phyloP scores from a whole-genome alignment of 2,113 vertebrate species.

The Corvus moneduloides region DNA sequence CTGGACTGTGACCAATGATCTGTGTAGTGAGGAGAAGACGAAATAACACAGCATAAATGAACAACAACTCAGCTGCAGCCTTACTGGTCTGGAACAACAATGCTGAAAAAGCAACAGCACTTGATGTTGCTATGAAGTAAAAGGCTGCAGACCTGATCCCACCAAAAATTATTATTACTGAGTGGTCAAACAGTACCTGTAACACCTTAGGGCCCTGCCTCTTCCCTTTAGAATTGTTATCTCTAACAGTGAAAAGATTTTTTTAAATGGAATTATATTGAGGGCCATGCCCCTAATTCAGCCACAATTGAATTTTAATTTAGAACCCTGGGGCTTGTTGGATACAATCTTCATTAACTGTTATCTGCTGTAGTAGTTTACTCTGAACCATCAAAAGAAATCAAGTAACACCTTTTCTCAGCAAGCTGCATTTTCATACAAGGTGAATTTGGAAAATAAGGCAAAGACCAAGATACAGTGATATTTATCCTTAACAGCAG shows the following conservation, averaged over 20 bases:
- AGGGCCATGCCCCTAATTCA: neutral
- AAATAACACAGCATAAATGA: neutral
- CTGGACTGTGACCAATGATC: accelerated
- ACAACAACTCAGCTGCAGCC: neutral
- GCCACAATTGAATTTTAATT: neutral
- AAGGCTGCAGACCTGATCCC: neutral
- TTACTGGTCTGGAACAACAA: neutral
- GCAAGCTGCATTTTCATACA: neutral
- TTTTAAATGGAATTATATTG: neutral
- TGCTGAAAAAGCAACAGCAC: neutral
- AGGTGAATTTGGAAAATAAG: neutral
- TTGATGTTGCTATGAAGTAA: neutral
- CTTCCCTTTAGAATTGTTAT: neutral
- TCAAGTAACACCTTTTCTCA: neutral
- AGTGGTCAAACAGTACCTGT: neutral
- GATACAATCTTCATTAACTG: neutral
- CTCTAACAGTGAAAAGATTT: neutral
- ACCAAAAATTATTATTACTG: neutral
- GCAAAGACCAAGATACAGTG: neutral
- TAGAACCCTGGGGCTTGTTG: neutral
- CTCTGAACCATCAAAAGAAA: neutral
- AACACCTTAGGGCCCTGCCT: neutral
- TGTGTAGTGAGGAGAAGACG: neutral
- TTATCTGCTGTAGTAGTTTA: neutral
- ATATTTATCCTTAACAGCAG: neutral